A percentile compares a stretch with the other conserved stretches of the same genome.
Conservation (phyloP, 1,140 invertebrate genomes). For the Drosophila kohkoa region DNA sequence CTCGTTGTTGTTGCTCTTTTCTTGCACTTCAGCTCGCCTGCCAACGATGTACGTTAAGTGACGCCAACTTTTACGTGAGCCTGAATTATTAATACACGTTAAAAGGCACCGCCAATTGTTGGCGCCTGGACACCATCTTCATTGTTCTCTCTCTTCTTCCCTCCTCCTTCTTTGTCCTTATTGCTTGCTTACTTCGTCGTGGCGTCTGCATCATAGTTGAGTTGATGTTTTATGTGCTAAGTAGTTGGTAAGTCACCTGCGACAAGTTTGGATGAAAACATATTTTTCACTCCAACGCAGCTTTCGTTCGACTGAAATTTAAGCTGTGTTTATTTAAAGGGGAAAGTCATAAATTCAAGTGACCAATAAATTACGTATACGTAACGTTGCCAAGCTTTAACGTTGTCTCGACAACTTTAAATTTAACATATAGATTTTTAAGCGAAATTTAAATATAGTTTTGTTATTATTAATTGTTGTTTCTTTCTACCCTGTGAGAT, state of each 20-base stretch:
- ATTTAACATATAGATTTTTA: not conserved
- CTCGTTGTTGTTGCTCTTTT: slow-evolving; percentile 29
- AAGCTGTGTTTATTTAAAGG: slow-evolving; percentile 2
- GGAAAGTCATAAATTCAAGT: not conserved
- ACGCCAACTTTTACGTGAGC: slow-evolving; percentile 57
- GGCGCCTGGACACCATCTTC: slow-evolving; percentile 44
- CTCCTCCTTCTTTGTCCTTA: not conserved
- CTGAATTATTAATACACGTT: slow-evolving; percentile 63
- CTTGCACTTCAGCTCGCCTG: slow-evolving; percentile 41
- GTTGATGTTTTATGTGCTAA: slow-evolving; percentile 60
- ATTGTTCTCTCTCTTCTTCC: not conserved
- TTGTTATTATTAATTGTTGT: slow-evolving; percentile 44
- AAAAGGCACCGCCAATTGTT: slow-evolving; percentile 58
- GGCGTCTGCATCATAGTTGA: slow-evolving; percentile 43
- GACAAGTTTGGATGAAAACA: slow-evolving; percentile 52
- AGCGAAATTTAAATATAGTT: not conserved
- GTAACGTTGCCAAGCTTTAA: not conserved
- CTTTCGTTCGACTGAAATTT: slow-evolving; percentile 12
- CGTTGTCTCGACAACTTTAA: no score
- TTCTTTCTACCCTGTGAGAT: slow-evolving; percentile 92
- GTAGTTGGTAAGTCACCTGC: slow-evolving; percentile 63
- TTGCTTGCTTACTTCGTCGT: slow-evolving; percentile 6
- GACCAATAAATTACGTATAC: slow-evolving; percentile 2
- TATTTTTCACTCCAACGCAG: slow-evolving; percentile 20
- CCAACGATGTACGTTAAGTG: slow-evolving; percentile 35